phyloP scores from a whole-genome alignment of 1,140 invertebrate genomes.

The Andricus grossulariae region DNA sequence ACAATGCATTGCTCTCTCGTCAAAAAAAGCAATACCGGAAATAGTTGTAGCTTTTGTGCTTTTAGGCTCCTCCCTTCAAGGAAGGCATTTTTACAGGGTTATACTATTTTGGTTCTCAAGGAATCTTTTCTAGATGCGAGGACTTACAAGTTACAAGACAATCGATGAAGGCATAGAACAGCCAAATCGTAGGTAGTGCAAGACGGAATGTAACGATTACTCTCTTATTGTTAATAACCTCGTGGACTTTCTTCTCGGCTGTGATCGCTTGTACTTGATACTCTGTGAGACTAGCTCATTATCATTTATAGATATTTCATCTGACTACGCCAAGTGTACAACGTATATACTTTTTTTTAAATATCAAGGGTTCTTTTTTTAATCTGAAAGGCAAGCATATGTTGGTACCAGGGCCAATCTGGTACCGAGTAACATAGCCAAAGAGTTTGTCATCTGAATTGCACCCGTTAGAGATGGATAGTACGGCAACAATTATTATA shows the following conservation, averaged over 20 bases:
- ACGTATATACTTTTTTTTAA: constrained; percentile 52
- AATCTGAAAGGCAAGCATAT: constrained; percentile 64
- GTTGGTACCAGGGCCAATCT: constrained; percentile 14
- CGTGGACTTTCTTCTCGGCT: constrained; percentile 46
- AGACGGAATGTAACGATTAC: constrained; percentile 56
- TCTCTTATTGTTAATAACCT: constrained; percentile 37
- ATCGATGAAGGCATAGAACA: background rate
- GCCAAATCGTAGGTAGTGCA: constrained; percentile 20
- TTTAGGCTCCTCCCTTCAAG: constrained; percentile 31
- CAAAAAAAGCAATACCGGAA: constrained; percentile 35
- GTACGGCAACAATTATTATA: constrained; percentile 56
- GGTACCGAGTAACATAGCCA: constrained; percentile 39
- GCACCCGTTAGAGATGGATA: constrained; percentile 58
- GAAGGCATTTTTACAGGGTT: constrained; percentile 31
- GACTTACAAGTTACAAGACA: background rate
- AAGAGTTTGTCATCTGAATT: constrained; percentile 38
- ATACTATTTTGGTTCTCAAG: constrained; percentile 34
- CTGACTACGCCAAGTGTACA: constrained; percentile 55
- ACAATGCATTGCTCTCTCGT: background rate
- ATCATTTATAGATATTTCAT: constrained; percentile 54
- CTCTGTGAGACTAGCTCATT: constrained; percentile 66
- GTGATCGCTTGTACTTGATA: constrained; percentile 64
- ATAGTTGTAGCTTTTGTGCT: constrained; percentile 44
- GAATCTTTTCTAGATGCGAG: constrained; percentile 2
- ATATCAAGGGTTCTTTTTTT: constrained; percentile 45